Conservation (phyloP, 2,888 invertebrate species). For the Actias luna region DNA sequence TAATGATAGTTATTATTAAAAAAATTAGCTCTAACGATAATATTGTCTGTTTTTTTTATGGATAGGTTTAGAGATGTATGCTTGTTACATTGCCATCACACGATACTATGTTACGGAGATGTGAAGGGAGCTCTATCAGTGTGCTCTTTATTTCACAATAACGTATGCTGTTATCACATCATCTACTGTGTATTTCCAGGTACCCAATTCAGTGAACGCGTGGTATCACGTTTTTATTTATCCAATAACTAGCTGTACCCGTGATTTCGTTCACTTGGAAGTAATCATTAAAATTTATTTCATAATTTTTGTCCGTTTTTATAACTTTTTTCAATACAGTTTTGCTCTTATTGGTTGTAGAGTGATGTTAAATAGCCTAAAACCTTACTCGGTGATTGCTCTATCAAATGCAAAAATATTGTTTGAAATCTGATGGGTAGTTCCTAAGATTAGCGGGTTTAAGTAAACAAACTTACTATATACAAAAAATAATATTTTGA, state of each 20-base stretch:
- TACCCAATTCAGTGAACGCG: slow-evolving; percentile 58
- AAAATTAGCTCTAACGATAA: neutral
- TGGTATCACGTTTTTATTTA: slow-evolving; percentile 55
- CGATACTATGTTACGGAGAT: slow-evolving; percentile 47
- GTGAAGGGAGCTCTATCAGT: slow-evolving; percentile 48
- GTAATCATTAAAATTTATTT: too few species aligned
- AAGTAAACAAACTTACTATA: too few species aligned
- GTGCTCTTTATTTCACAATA: slow-evolving; percentile 48
- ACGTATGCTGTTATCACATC: slow-evolving; percentile 67
- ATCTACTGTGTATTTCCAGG: slow-evolving; percentile 76
- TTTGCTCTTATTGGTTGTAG: too few species aligned
- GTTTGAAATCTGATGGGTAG: too few species aligned
- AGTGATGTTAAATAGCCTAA: too few species aligned
- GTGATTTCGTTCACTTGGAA: too few species aligned
- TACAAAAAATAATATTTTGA: too few species aligned
- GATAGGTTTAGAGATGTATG: neutral
- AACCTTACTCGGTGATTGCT: too few species aligned
- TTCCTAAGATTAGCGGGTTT: too few species aligned
- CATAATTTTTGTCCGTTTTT: too few species aligned
- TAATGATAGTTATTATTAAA: neutral
- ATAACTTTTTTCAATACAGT: too few species aligned
- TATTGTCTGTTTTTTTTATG: neutral
- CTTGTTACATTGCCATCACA: slow-evolving; percentile 38
- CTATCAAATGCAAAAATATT: too few species aligned
- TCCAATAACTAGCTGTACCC: neutral